Conservation (phyloP, 1,140 invertebrate genomes). For the Ericerus pela region DNA sequence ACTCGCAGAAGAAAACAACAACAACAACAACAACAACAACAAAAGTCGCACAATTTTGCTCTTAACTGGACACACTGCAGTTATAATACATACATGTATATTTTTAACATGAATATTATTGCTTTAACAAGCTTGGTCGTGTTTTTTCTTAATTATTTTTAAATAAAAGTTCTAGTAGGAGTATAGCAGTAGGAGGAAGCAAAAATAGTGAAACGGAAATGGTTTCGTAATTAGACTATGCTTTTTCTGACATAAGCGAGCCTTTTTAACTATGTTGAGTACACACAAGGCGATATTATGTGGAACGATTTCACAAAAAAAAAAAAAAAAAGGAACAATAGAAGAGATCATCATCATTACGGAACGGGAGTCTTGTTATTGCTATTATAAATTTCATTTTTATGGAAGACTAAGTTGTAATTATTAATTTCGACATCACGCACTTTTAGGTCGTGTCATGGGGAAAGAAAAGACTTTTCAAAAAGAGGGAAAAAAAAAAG, state of each 20-base stretch:
- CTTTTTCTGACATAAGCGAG: background rate
- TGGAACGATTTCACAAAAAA: background rate
- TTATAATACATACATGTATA: no score
- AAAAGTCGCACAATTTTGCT: no score
- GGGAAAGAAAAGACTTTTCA: no score
- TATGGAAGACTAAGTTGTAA: conserved; percentile 2
- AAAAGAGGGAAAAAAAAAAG: no score
- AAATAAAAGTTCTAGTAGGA: conserved; percentile 8
- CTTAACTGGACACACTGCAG: no score
- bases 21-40: no score
- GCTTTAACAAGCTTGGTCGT: conserved; percentile 2
- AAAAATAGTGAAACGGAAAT: conserved; percentile 6
- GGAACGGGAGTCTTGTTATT: background rate
- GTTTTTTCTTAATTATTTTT: conserved; percentile 12
- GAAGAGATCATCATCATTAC: conserved; percentile 6
- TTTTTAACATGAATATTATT: no score
- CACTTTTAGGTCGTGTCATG: no score
- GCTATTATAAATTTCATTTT: conserved; percentile 1
- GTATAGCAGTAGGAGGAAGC: no score
- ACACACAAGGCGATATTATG: background rate
- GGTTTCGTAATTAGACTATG: conserved; percentile 5
- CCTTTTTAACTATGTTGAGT: no score
- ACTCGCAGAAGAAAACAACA: no score
- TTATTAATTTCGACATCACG: conserved; percentile 8
- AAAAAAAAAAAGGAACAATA: background rate